Percentiles rank a stretch among this genome's conserved stretches.
These are phyloP conservation scores for Drosophila nigromelanica DNA, from an alignment of 1,140 invertebrate species.

Conservation along the genomic window DNA sequence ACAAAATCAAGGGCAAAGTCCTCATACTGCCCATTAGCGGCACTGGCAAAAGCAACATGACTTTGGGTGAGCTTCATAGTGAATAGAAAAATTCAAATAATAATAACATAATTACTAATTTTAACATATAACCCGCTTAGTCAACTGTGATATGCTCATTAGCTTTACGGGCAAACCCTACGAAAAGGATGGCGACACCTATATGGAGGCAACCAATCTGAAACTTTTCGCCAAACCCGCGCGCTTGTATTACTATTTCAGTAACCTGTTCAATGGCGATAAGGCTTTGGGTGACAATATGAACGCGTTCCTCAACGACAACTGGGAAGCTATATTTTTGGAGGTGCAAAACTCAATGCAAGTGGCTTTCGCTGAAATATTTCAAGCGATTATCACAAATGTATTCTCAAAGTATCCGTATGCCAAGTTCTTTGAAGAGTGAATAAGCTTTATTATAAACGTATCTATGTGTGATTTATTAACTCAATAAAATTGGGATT, in stretches of 20 bases:
- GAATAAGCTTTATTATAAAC: background rate
- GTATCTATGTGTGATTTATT: background rate
- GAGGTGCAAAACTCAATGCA: conserved; percentile 85
- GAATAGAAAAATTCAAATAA: too few species aligned
- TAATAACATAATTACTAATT: too few species aligned
- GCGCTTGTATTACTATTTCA: conserved; percentile 64
- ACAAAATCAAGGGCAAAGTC: conserved; percentile 82
- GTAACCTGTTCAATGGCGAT: conserved; percentile 84
- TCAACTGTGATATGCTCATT: conserved; percentile 23
- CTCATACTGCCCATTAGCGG: conserved; percentile 84
- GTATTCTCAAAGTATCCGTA: conserved; percentile 84
- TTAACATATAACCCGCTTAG: conserved; percentile 7
- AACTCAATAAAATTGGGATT: background rate
- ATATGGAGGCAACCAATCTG: conserved; percentile 54
- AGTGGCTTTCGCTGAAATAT: conserved; percentile 84
- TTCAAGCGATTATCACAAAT: conserved; percentile 84
- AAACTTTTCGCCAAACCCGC: conserved; percentile 22
- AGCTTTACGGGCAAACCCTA: conserved; percentile 39
- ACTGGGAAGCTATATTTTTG: conserved; percentile 85
- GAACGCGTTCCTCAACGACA: conserved; percentile 86
- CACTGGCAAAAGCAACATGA: conserved; percentile 81
- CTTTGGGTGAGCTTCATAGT: conserved; percentile 70
- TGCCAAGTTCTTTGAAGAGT: conserved; percentile 63
- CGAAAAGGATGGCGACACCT: conserved; percentile 52
- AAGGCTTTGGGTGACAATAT: conserved; percentile 80